Percentiles rank a stretch among this genome's conserved stretches.
These are phyloP conservation scores for Drosophila neocordata DNA, from an alignment of 1,140 invertebrate genomes.

Conservation along the genomic window DNA sequence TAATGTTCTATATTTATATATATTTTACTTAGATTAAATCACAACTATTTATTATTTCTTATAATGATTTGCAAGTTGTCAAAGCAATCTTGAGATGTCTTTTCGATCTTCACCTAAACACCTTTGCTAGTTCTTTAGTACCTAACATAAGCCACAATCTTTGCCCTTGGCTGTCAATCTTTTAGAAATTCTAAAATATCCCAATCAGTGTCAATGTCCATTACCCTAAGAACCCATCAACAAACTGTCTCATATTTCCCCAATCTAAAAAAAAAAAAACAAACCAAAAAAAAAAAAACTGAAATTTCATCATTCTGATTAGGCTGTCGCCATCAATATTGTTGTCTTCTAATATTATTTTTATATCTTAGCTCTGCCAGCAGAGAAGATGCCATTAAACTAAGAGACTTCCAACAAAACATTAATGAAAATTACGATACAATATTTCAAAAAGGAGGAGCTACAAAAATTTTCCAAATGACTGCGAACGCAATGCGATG, in stretches of 20 bases:
- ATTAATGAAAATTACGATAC: slow-evolving; percentile 71
- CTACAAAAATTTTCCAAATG: slow-evolving; percentile 65
- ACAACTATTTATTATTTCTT: not conserved
- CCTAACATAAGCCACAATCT: slow-evolving; percentile 2
- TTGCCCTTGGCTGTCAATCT: slow-evolving; percentile 53
- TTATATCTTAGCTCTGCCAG: slow-evolving; percentile 11
- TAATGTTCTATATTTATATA: not conserved
- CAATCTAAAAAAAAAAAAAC: slow-evolving; percentile 32
- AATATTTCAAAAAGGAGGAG: slow-evolving; percentile 28
- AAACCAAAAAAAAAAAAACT: slow-evolving; percentile 32
- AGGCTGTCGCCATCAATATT: slow-evolving; percentile 41
- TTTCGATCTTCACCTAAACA: not conserved
- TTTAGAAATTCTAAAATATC: slow-evolving; percentile 22
- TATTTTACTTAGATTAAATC: not conserved
- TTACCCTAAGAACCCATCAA: slow-evolving; percentile 57
- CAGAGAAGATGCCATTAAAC: slow-evolving; percentile 65
- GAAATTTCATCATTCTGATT: slow-evolving; percentile 77
- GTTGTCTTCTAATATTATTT: slow-evolving; percentile 37
- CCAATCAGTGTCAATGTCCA: slow-evolving; percentile 65
- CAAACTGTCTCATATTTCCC: slow-evolving; percentile 65
- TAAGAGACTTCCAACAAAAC: slow-evolving; percentile 32
- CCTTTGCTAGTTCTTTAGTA: slow-evolving; percentile 12
- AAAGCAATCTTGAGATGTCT: not conserved
- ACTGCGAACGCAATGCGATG: slow-evolving; percentile 56
- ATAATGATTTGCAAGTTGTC: slow-evolving; percentile 1